Base-by-base conservation (phyloP, 2,888 invertebrate species). In the Cosmia trapezina region DNA sequence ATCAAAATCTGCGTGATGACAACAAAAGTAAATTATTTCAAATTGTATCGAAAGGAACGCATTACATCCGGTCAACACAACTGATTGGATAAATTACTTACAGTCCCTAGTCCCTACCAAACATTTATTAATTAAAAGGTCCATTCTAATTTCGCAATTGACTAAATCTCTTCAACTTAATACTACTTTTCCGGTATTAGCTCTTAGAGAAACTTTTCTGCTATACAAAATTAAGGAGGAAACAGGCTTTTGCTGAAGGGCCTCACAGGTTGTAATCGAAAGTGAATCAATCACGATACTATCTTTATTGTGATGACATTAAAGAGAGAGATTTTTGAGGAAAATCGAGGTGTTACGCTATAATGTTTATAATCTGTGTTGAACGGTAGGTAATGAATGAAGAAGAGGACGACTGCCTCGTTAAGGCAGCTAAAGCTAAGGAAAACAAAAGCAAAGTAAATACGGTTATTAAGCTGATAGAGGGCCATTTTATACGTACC, bases 401-500 rank as follows among this genome's bases (percentile, higher is more conserved):
- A 17, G 14, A 8, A 17, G n/a, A 62, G 8, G 41, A 33, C 9
- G 12, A 28, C 7, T 45, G 37, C 2, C 17, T 43, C 8, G 28
- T 64, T 49, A 51, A 64, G 41, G 43, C 19, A 60, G 43, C 41
- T 49, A 49, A 60, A 41, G 14, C 14, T 22, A 33, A 33, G 43
- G 5, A 64, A 73, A 73, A 54, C 33, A 60, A 73, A 72, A 47
- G 41, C 45, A 62, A 62, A 53, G 17, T 54, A 71, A 77, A 53
- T 47, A 37, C 19, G 28, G 17, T 53, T 53, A 60, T 78, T 62
- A 57, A 51, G 37, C 6, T 51, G 19, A 70, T 45, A 47, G 14
- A 47, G 9, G 33, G 11, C 11, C 33, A 57, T 65, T 49, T n/a
- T 49, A 84, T 92, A 97, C 98, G 96, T 97, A 99, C 99, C 97